These are phyloP conservation scores for Dolomedes plantarius DNA, from an alignment of 2,888 invertebrate species.

Conservation along the genomic window DNA sequence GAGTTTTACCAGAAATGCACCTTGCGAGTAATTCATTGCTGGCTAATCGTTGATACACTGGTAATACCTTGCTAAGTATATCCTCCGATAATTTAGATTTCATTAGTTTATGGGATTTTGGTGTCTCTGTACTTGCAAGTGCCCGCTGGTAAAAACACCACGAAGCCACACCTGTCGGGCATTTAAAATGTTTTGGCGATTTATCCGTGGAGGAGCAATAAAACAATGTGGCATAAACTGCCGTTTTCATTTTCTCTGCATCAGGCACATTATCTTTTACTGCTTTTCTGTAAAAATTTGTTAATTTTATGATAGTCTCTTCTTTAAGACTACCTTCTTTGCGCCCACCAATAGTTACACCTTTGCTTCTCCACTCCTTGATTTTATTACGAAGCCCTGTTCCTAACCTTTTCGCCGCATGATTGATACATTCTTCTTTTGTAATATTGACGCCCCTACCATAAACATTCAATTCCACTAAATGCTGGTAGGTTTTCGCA, in stretches of 20 bases:
- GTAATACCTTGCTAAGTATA: no score
- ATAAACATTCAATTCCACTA: neutral
- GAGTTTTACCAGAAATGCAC: no score
- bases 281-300: neutral
- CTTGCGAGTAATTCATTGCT: no score
- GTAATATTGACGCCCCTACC: neutral
- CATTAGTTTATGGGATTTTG: no score
- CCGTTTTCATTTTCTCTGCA: neutral
- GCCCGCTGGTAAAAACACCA: no score
- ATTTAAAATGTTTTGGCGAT: no score
- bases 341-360: neutral
- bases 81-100: no score
- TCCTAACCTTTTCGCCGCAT: constrained; percentile 9
- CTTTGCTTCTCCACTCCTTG: neutral
- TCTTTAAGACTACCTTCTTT: constrained; percentile 3
- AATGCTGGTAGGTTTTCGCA: neutral
- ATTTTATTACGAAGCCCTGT: constrained; percentile 2
- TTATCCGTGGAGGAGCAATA: neutral
- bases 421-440: constrained; percentile 24
- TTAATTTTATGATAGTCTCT: neutral
- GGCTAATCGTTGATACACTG: no score
- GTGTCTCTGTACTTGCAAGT: no score
- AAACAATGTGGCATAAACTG: neutral
- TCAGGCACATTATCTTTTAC: neutral
- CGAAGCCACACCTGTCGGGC: no score